Evolutionary conservation across 2,888 invertebrate species (phyloP).

Genomic region (Latheticus oryzae): DNA sequence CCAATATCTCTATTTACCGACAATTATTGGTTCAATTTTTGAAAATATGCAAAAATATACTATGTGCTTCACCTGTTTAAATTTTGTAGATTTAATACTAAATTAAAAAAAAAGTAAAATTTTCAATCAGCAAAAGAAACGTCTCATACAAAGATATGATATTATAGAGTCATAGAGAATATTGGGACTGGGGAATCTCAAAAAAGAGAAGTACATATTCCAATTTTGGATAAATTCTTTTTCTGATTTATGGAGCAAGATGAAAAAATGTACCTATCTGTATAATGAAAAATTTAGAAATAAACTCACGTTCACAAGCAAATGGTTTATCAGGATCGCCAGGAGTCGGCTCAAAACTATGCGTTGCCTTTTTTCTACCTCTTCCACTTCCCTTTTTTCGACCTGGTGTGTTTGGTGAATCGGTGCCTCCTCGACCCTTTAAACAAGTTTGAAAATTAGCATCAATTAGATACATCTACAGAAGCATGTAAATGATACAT

Average conservation of each 20-base stretch:
- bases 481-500: too few relatives aligned
- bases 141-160: too few relatives aligned
- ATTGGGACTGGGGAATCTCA: background rate
- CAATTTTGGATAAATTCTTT: constrained; percentile 28
- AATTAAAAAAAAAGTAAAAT: too few relatives aligned
- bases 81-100: too few relatives aligned
- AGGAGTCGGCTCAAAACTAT: constrained; percentile 66
- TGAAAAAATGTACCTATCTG: constrained; percentile 17
- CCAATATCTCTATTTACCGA: too few relatives aligned
- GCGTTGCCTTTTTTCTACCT: constrained; percentile 68
- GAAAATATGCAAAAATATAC: too few relatives aligned
- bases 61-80: too few relatives aligned
- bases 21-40: too few relatives aligned
- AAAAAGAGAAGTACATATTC: constrained; percentile 38
- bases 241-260: constrained; percentile 20
- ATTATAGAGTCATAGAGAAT: background rate
- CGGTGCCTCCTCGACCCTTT: constrained; percentile 62
- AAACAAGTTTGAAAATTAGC: constrained; percentile 21
- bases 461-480: too few relatives aligned
- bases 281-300: constrained; percentile 6
- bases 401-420: constrained; percentile 65
- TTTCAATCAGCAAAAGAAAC: too few relatives aligned
- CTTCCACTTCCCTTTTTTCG: constrained; percentile 66
- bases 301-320: constrained; percentile 89
- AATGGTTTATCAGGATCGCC: constrained; percentile 89